Evolutionary conservation across 2,888 invertebrate species (phyloP), one percentile per base, ranked within the genome.

Genomic region (Cataglyphis cursor): DNA sequence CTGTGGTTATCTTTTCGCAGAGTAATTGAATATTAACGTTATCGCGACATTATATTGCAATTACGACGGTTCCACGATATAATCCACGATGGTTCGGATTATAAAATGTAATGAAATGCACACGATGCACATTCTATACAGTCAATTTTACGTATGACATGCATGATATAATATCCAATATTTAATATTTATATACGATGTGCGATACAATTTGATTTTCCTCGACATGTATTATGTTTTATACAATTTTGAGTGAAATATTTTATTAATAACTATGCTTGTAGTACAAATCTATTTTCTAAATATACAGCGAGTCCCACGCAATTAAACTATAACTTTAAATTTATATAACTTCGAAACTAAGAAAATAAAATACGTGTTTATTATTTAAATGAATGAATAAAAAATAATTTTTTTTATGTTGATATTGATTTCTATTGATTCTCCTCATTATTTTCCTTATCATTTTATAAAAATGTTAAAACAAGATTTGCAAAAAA

Each of bases 21-120:
- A 48, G 10, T 74, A 74, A 74, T 62, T 62, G 35, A 74, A 74
- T 74, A 74, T 74, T 21, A 10, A 28, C 9, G 62, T 74, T 74
- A 74, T 74, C 44, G 51, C 51, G 74, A 62, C 35, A 44, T 62
- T 74, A 21, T 6, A 35, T 8, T 35, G 6, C 8, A 35, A 35
- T 35, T 35, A 35, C 35, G 35, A 35, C 6, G 35, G 6, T 35
- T 6, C 35, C 6, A 35, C 35, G 35, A 35, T 35, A 35, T 35
- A 35, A 6, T 74, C 48, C 31, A 31, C 62, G 35, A 44, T 35
- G 72, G 57, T 57, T 18, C 59, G 59, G 15, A 62, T 74, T 74
- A 62, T 44, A 74, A 73, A 41, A 59, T 18, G n/a, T 73, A 59
- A 73, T 73, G 9, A 74, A 74, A 48, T 28, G 28, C 28, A 28